Base-by-base conservation (phyloP, 2,888 invertebrate genomes). In the Troides helena region DNA sequence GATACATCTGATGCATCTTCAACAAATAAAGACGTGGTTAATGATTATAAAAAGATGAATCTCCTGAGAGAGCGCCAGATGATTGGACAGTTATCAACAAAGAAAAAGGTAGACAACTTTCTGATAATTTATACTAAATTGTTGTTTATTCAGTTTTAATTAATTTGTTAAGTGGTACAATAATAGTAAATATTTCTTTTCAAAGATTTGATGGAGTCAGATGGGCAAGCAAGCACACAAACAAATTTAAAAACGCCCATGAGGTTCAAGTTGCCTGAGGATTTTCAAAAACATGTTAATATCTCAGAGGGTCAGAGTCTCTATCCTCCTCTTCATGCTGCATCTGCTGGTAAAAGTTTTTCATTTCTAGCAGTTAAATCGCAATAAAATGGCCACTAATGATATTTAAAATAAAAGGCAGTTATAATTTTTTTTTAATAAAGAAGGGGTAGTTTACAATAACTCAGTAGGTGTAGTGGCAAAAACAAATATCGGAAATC, bases 81-180 rank as follows among this genome's bases (percentile, higher is more conserved):
- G 90, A 81, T 23, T 88, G 90, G 87, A 91, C 90, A 14, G 75
- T 91, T 74, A 89, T 92, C 71, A 88, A 88, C 65, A 85, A 85
- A 56, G 89, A 89, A 12, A 88, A 85, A 81, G 90, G 90, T 90
- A 81, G 53, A 23, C 14, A n/a, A 21, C 12, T 25, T 58, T 23
- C 1, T 50, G 43, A 50, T 58, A 30, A n/a, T 3, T 58, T 43
- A 30, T n/a, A 58, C 59, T 25, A n/a, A 6, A 6, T 53, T 3
- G n/a, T 53, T 53, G n/a, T 53, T 53, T 53, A 53, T 53, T 53
- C 53, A 53, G 18, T 12, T 18, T 53, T 53, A 0, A 53, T 14
- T 18, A n/a, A 18, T 18, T 8, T 5, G 2, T 50, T 18, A 18
- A 18, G 2, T 18, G 6, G 4, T 2, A 18, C 6, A 50, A 53